These are phyloP conservation scores for rabbit (Oryctolagus cuniculus) DNA, from an alignment of 2,113 vertebrate species.

Conservation along the genomic window DNA sequence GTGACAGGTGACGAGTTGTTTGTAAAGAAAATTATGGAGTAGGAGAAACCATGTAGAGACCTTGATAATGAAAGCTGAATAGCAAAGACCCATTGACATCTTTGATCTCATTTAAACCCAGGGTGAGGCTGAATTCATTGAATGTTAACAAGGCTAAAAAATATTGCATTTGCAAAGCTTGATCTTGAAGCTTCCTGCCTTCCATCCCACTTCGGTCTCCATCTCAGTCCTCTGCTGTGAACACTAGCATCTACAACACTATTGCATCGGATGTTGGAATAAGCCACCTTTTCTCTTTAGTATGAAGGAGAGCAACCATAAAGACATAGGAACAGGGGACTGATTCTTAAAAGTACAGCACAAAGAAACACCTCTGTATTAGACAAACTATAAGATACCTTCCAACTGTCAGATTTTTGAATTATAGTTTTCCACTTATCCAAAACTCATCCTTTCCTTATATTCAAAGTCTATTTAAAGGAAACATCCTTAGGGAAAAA, in stretches of 20 bases:
- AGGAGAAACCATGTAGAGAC: neutral
- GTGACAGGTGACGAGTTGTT: neutral
- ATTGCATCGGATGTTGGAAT: neutral
- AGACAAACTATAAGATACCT: neutral
- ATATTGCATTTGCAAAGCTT: neutral
- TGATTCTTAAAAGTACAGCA: neutral
- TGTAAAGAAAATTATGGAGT: neutral
- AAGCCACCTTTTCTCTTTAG: neutral
- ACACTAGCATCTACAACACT: neutral
- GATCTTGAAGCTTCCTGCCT: neutral
- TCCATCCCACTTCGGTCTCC: neutral
- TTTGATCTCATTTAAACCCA: conserved; percentile 45
- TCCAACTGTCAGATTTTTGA: neutral
- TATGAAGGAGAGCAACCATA: neutral
- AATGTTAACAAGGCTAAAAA: neutral
- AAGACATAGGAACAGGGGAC: neutral
- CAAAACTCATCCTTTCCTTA: neutral
- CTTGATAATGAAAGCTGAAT: neutral
- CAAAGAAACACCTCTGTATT: neutral
- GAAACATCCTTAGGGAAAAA: neutral
- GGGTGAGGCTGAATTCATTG: neutral
- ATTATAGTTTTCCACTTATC: conserved; percentile 25
- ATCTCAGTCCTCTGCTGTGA: neutral
- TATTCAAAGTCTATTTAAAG: conserved; percentile 53
- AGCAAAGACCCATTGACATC: neutral